A percentile compares a stretch with the other conserved stretches of the same genome.
phyloP scores from a whole-genome alignment of 2,888 invertebrate genomes.

The Aspidiotus destructor region DNA sequence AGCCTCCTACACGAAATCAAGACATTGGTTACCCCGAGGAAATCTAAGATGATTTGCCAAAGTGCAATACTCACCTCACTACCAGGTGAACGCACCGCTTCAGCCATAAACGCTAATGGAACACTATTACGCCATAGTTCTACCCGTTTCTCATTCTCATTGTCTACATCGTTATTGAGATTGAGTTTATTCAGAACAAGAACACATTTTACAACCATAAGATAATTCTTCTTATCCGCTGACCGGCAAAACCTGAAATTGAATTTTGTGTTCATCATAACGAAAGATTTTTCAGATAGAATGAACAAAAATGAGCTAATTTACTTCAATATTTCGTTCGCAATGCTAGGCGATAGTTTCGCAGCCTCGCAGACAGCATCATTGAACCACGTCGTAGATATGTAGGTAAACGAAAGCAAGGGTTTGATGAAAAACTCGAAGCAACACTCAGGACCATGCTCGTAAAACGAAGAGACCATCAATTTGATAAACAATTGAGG shows the following conservation, averaged over 20 bases:
- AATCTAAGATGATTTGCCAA: not conserved
- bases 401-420: slow-evolving; percentile 35
- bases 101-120: not conserved
- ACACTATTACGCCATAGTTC: not conserved
- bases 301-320: not conserved
- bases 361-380: slow-evolving; percentile 42
- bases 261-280: not conserved
- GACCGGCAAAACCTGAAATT: not conserved
- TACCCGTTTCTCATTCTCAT: not conserved
- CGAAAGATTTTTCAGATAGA: too few relatives aligned
- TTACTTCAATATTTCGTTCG: slow-evolving; percentile 38
- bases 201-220: not conserved
- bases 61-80: slow-evolving; percentile 1
- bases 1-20: slow-evolving; percentile 19
- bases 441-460: slow-evolving; percentile 44
- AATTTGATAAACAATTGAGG: slow-evolving; percentile 49
- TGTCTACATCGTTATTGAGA: not conserved
- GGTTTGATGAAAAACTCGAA: slow-evolving; percentile 46
- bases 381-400: slow-evolving; percentile 38
- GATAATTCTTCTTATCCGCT: not conserved
- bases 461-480: slow-evolving; percentile 45
- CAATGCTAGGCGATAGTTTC: slow-evolving; percentile 40
- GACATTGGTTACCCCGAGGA: not conserved
- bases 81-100: not conserved
- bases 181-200: not conserved